Base-by-base conservation (phyloP, 2,113 vertebrate species). In the Mola mola region DNA sequence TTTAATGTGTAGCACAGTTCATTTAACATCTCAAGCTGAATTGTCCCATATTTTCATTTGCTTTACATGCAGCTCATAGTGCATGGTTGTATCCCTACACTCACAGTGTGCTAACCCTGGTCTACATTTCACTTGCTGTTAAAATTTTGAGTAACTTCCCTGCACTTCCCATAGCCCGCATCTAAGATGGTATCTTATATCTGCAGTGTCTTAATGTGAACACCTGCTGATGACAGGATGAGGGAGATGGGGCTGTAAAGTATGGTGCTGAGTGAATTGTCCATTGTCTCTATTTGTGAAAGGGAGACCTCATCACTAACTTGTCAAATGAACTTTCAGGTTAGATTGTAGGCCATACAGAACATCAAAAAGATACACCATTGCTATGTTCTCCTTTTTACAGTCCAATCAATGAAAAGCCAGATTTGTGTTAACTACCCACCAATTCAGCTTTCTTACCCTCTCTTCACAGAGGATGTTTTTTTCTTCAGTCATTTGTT, bases 191-290 rank as follows among this genome's bases (percentile, higher is more conserved):
- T 75, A 75, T 84, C 76, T 57, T 69, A 57, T 63, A 34, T 40
- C 41, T 63, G 49, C 28, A 19, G 24, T 17, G 57, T 57, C 46
- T 57, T 19, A 40, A 8, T 28, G 24, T 15, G 51, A 79, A 77
- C 86, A 86, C 75, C 83, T 86, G 81, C 55, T 17, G 57, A 42
- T 47, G 51, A 47, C 71, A 55, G 83, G 81, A 88, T 82, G 68
- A 31, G 77, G 68, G 74, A 38, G 12, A 6, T 2, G 16, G 31
- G 31, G 64, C 61, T 70, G 57, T 78, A 59, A 83, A 85, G 20
- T 37, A 42, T 48, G 51, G 34, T 31, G 29, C 28, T 4, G 63
- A 64, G 48, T 50, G 46, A 75, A 53, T 22, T 36, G 40, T 44
- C 59, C 8, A 59, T 79, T 83, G 80, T 84, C 43, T 75, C 8